These are phyloP conservation scores for Ctenomys sociabilis DNA, from an alignment of 2,113 vertebrate species.

Conservation along the genomic window DNA sequence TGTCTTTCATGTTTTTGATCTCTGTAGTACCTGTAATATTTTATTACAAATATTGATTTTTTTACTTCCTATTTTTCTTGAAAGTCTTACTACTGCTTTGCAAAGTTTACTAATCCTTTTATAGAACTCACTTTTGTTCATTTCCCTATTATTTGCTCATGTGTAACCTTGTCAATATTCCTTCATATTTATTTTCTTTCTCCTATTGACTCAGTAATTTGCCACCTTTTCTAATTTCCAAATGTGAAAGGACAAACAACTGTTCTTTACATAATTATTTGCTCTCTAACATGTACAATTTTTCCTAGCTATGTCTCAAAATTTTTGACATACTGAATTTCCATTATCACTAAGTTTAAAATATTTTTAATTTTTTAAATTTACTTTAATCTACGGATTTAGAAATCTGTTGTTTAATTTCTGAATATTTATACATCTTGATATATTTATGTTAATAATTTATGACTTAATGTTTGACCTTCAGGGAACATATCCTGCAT, in stretches of 20 bases:
- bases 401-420: constrained; percentile 26
- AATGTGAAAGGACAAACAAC: neutral
- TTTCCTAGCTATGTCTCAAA: neutral
- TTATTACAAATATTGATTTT: neutral
- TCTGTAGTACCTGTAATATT: neutral
- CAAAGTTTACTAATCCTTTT: neutral
- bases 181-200: neutral
- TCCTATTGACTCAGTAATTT: neutral
- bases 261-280: neutral
- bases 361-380: neutral
- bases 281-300: neutral
- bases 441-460: constrained; percentile 47
- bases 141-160: neutral
- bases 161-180: neutral
- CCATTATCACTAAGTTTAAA: constrained; percentile 29
- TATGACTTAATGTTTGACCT: constrained; percentile 47
- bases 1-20: neutral
- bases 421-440: neutral
- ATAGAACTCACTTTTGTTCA: neutral
- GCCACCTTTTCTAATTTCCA: neutral
- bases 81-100: neutral
- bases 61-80: neutral
- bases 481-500: neutral
- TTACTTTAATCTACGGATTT: constrained; percentile 7
- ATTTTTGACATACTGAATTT: neutral